These are phyloP conservation scores for Serilophus lunatus DNA, from an alignment of 2,113 vertebrate species.

Conservation along the genomic window DNA sequence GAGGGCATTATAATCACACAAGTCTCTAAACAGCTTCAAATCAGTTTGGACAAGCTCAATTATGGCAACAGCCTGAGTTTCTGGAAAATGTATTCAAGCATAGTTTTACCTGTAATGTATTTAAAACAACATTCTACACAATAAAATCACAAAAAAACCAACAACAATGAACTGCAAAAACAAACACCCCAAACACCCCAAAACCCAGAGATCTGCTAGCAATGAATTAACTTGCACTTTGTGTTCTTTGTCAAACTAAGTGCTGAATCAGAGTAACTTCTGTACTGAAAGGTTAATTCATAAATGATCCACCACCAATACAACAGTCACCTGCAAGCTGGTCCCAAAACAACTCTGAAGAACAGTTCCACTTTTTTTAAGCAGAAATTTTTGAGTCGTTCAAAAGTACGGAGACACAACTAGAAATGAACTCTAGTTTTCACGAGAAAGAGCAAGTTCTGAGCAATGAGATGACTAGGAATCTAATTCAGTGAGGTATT, in stretches of 20 bases:
- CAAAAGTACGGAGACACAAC: not conserved
- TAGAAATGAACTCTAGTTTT: not conserved
- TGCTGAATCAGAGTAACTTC: not conserved
- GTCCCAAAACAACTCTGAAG: not conserved
- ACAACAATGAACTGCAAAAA: no score
- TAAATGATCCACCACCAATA: not conserved
- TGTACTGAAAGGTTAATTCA: not conserved
- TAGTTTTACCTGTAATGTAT: not conserved
- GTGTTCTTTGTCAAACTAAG: not conserved
- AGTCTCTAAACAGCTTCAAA: not conserved
- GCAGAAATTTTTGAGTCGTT: not conserved
- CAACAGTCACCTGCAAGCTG: not conserved
- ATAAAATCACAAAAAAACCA: no score
- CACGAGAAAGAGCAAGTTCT: not conserved
- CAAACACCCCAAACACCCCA: not conserved
- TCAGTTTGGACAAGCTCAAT: not conserved
- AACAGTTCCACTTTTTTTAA: not conserved
- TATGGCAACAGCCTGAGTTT: not conserved
- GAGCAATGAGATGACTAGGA: not conserved
- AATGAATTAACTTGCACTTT: not conserved
- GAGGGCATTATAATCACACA: not conserved
- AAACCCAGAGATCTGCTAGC: not conserved
- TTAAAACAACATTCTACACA: not conserved
- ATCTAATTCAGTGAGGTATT: not conserved
- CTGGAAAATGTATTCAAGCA: not conserved